Evolutionary conservation across 2,888 invertebrate genomes (phyloP).

Genomic region (Pandemis heparana): DNA sequence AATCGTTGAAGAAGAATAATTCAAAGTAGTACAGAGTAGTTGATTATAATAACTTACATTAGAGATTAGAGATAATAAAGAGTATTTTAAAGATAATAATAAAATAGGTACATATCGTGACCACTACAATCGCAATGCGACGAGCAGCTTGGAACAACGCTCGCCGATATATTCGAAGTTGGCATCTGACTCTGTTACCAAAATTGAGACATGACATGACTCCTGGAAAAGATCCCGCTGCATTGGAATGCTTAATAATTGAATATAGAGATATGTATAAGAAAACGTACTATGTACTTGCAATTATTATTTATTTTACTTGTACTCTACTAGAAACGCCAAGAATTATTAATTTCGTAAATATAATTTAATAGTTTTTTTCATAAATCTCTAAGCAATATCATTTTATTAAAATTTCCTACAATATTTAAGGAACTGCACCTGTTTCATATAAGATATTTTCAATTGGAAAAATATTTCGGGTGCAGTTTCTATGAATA

Average conservation of each 20-base stretch:
- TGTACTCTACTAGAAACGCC: slow-evolving; percentile 43
- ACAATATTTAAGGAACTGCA: slow-evolving; percentile 20
- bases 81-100: slow-evolving; percentile 35
- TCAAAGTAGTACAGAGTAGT: slow-evolving; percentile 31
- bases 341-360: slow-evolving; percentile 19
- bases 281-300: slow-evolving; percentile 56
- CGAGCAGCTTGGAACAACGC: background rate
- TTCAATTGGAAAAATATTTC: slow-evolving; percentile 34
- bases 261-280: slow-evolving; percentile 74
- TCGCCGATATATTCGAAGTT: slow-evolving; percentile 7
- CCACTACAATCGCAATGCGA: slow-evolving; percentile 10
- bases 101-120: slow-evolving; percentile 18
- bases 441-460: slow-evolving; percentile 18
- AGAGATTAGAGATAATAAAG: slow-evolving; percentile 26
- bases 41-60: slow-evolving; percentile 30
- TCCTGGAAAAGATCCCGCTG: slow-evolving; percentile 54
- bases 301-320: slow-evolving; percentile 45
- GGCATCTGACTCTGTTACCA: slow-evolving; percentile 15
- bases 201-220: slow-evolving; percentile 52
- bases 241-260: slow-evolving; percentile 80
- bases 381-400: slow-evolving; percentile 21
- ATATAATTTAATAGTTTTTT: slow-evolving; percentile 24
- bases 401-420: slow-evolving; percentile 15
- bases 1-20: slow-evolving; percentile 36
- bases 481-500: slow-evolving; percentile 18